phyloP scores from a whole-genome alignment of 2,888 invertebrate genomes.

The Subacronicta megacephala region DNA sequence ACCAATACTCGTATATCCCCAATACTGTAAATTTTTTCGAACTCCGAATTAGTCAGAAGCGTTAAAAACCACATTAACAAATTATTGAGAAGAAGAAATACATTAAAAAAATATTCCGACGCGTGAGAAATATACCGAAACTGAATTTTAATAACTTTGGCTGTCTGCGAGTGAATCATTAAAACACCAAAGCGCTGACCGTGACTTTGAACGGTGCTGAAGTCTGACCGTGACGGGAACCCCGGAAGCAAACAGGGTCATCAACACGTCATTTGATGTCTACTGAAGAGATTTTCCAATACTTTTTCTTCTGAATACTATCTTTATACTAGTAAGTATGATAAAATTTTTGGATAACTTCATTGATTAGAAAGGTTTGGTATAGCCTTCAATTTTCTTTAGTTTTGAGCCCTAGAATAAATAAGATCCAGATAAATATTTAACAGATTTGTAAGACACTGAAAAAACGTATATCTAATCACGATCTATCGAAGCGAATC shows the following conservation, averaged over 20 bases:
- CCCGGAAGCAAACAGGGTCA: constrained; percentile 44
- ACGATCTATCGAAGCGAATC: too few relatives aligned
- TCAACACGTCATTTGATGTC: constrained; percentile 18
- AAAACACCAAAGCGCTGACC: constrained; percentile 21
- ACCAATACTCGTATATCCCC: too few relatives aligned
- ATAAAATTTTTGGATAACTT: too few relatives aligned
- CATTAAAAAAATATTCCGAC: background rate
- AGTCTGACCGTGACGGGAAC: constrained; percentile 19
- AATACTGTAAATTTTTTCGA: background rate
- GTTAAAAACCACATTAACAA: constrained; percentile 13
- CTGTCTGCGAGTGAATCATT: constrained; percentile 34
- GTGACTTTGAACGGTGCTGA: constrained; percentile 44
- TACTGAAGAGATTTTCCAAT: constrained; percentile 1
- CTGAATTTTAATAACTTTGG: constrained; percentile 20
- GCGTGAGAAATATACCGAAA: constrained; percentile 12
- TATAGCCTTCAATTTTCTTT: too few relatives aligned
- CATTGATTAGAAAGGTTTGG: too few relatives aligned
- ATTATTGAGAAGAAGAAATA: background rate
- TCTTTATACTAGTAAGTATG: background rate
- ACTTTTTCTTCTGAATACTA: background rate
- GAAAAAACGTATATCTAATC: too few relatives aligned
- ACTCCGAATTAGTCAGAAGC: constrained; percentile 24
- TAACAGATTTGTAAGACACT: too few relatives aligned
- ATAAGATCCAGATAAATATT: too few relatives aligned
- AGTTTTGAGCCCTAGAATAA: too few relatives aligned